A percentile compares a stretch with the other conserved stretches of the same genome.
Evolutionary conservation across 64 coral and sea anemone species (phyloP).

Genomic region (Pocillopora damicornis): DNA sequence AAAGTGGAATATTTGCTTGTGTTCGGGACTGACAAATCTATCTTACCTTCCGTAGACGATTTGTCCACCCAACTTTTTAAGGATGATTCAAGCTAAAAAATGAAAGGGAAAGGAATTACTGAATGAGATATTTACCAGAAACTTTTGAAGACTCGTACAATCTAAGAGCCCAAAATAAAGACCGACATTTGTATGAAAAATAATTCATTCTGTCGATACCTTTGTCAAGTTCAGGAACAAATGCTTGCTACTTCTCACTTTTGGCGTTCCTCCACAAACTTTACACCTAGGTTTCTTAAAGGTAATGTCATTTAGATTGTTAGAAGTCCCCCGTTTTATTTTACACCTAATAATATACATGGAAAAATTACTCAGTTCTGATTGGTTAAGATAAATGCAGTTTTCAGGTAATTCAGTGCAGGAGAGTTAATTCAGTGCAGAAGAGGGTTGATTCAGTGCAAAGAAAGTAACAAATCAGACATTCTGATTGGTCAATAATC

Average conservation of each 20-base stretch:
- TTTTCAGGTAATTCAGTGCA: too few species aligned
- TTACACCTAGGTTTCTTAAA: slow-evolving; percentile 87
- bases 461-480: too few species aligned
- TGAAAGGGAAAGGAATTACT: background rate
- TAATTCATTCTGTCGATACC: slow-evolving; percentile 32
- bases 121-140: background rate
- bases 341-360: too few species aligned
- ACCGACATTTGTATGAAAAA: background rate
- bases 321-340: background rate
- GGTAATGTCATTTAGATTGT: background rate
- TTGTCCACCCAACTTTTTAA: slow-evolving; percentile 70
- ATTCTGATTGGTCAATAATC: too few species aligned
- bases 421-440: too few species aligned
- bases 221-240: slow-evolving; percentile 88
- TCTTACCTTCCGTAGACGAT: slow-evolving; percentile 68
- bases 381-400: too few species aligned
- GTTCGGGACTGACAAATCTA: background rate
- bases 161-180: too few species aligned
- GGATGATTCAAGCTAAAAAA: slow-evolving; percentile 52
- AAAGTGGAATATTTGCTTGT: too few species aligned
- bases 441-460: too few species aligned
- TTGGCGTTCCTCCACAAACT: slow-evolving; percentile 75
- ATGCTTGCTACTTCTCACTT: slow-evolving; percentile 85
- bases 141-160: too few species aligned
- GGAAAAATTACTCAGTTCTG: too few species aligned